Evolutionary conservation across 2,113 vertebrate genomes (phyloP), one percentile per base, ranked within the genome.

Genomic region (Podarcis cretensis): DNA sequence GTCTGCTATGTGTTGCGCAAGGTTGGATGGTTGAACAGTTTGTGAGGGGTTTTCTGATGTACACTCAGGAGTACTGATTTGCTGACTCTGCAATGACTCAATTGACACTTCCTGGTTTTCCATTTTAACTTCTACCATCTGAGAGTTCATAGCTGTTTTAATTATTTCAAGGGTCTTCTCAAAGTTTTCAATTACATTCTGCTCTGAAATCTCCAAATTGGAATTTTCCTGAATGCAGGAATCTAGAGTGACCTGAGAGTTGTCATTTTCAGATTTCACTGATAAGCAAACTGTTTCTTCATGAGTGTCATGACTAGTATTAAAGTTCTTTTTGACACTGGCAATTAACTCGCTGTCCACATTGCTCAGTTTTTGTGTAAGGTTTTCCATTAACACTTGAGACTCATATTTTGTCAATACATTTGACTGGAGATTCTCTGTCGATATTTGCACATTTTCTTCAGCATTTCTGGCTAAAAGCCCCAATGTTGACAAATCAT

Each of bases 341-440:
- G 98, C 96, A 93, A 96, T 35, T 90, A 99, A 97, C 91, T 98
- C 98, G 96, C 96, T 97, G 95, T 97, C 97, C 92, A 98, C 97
- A 81, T 96, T 97, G 93, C 90, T 98, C 80, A 99, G 96, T 59
- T 98, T 97, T 89, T 97, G 82, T 0, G 97, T 87, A 80, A 97
- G 92, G 63, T 96, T 97, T 94, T 97, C 98, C 87, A 97, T 91
- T 59, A 97, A 91, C 0, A 90, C 92, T 84, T 97, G 97, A 94
- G 98, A 92, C 35, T 96, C 96, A 92, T 96, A 95, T 90, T 92
- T 96, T 94, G 95, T 84, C 89, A 96, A 92, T 81, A 97, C 73
- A 57, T 87, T 96, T 93, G 97, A 95, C 85, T 96, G 96, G 89
- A 97, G 92, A 40, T 87, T 83, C 89, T 95, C 89, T 90, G 93